Percentiles rank a stretch among this genome's conserved stretches.
Conservation (phyloP, 2,113 vertebrate genomes). For the Psittacula cyanocephala region DNA sequence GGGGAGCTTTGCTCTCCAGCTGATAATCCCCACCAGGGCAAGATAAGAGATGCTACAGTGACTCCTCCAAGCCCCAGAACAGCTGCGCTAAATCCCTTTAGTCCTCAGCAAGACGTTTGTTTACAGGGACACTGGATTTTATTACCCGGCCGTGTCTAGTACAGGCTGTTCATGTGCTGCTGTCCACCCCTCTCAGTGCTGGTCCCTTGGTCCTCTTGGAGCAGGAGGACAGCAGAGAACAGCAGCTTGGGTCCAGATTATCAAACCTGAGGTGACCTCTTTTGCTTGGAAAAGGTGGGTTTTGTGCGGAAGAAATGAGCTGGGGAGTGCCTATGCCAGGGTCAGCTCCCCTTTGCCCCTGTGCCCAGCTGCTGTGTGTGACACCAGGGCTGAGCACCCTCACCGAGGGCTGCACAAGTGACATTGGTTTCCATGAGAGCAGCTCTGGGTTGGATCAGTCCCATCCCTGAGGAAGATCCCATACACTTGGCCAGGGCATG, state of each 20-base stretch:
- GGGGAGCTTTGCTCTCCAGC: neutral
- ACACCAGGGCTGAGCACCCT: accelerated
- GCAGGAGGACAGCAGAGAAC: neutral
- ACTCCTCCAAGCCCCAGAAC: neutral
- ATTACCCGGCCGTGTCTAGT: neutral
- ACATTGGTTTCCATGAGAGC: accelerated
- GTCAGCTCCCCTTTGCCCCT: neutral
- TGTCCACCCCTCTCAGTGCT: neutral
- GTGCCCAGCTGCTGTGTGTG: accelerated
- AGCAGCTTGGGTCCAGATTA: accelerated
- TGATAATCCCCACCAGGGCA: neutral
- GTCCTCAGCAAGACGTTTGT: slow-evolving; percentile 11
- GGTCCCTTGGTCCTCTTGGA: neutral
- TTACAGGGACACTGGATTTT: slow-evolving; percentile 10
- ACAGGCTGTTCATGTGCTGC: neutral
- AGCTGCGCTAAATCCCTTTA: slow-evolving; percentile 61
- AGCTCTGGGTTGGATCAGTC: neutral
- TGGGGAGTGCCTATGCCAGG: accelerated
- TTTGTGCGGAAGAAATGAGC: neutral
- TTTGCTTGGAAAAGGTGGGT: neutral
- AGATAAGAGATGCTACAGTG: slow-evolving; percentile 31
- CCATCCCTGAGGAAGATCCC: neutral
- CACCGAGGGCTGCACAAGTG: neutral
- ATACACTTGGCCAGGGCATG: accelerated
- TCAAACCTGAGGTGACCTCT: neutral